These are phyloP conservation scores for Hiodon alosoides DNA, from an alignment of 2,113 vertebrate species.

Conservation along the genomic window DNA sequence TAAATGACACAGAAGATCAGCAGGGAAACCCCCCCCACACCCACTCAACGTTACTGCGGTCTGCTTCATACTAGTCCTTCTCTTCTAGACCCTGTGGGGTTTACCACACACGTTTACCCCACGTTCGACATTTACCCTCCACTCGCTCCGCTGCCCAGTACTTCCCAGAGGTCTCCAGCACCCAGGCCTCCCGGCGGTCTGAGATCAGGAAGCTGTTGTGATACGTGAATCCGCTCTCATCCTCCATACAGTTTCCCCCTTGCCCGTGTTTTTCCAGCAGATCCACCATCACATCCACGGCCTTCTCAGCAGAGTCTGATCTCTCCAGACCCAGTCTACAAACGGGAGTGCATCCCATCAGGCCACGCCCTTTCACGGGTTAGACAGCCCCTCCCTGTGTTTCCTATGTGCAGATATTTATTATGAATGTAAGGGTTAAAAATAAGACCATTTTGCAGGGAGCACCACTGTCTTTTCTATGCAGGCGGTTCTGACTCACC, in stretches of 20 bases:
- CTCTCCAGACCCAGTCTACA: slow-evolving; percentile 89
- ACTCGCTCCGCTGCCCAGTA: slow-evolving; percentile 88
- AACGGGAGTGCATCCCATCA: slow-evolving; percentile 10
- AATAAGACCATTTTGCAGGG: background rate
- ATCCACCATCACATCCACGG: slow-evolving; percentile 74
- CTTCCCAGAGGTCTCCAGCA: slow-evolving; percentile 87
- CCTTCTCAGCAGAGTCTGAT: slow-evolving; percentile 81
- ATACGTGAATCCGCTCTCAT: slow-evolving; percentile 74
- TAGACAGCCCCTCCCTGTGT: background rate
- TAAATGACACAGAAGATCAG: too few relatives aligned
- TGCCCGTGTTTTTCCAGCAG: slow-evolving; percentile 84
- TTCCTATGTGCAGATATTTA: background rate
- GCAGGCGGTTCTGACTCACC: slow-evolving; percentile 52
- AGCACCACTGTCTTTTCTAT: too few relatives aligned
- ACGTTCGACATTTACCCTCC: slow-evolving; percentile 43
- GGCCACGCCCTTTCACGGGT: background rate
- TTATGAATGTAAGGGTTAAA: background rate
- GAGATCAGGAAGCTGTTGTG: slow-evolving; percentile 95
- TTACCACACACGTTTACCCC: too few relatives aligned
- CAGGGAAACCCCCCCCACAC: too few relatives aligned
- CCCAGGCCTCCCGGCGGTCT: slow-evolving; percentile 86
- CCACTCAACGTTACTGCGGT: too few relatives aligned
- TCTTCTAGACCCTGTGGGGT: too few relatives aligned
- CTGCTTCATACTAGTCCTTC: too few relatives aligned
- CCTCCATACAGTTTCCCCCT: slow-evolving; percentile 89